Evolutionary conservation across 2,888 invertebrate genomes (phyloP), one percentile per base, ranked within the genome.

Genomic region (Digitonthophagus gazella): DNA sequence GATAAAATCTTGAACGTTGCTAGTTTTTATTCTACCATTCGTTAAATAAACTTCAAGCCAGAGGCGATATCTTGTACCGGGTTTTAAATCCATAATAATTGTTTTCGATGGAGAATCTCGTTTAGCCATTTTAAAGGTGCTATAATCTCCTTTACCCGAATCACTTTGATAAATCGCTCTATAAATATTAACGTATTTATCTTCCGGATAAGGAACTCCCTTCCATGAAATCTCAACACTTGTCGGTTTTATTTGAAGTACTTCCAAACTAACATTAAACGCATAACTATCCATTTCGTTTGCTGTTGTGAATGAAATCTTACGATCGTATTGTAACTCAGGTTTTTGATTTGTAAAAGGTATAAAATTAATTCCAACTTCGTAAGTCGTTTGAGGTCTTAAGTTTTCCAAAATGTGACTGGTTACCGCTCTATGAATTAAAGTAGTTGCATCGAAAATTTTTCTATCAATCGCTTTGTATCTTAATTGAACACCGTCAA

Each of bases 41-140:
- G 94, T 94, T 55, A 96, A 84, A 82, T 95, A 96, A 73, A 95
- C 88, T 78, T 96, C 96, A 72, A 96, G 83, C 95, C 96, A 96
- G 16, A 96, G 85, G 58, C 93, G 89, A 80, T 95, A 96, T 77
- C 94, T 90, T 14, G 93, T 91, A 65, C 93, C 91, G 0, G 95
- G 91, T 78, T 91, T 90, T 55, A 92, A 83, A 71, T 90, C 90
- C 77, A 84, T 86, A 28, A 92, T 88, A 15, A 89, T 81, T 0
- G 90, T 89, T 75, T 87, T 88, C 0, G 90, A 87, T 0, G 88
- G 88, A 6, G 90, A 88, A 78, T 91, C 91, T 68, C 90, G 84
- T 76, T 92, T 92, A 6, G 92, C 91, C 54, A 91, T 87, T 82
- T 91, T 92, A 78, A 92, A 93, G 0, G 89, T 89, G 77, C 89